A percentile compares a stretch with the other conserved stretches of the same genome.
These are phyloP conservation scores for Neelides sp. DNA, from an alignment of 1,140 invertebrate genomes.

Conservation along the genomic window DNA sequence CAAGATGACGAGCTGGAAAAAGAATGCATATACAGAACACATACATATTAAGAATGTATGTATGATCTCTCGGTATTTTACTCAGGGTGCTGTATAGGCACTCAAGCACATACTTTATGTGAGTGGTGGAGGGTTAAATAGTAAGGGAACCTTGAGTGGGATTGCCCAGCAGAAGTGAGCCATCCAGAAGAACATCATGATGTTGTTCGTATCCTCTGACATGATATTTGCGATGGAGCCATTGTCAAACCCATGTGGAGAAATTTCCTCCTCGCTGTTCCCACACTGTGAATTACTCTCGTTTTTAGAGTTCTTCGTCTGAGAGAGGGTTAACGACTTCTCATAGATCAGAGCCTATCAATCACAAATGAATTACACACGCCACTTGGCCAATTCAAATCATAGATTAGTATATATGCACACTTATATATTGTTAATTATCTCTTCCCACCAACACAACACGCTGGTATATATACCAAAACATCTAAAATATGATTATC, in stretches of 20 bases:
- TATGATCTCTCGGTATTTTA: too few species aligned
- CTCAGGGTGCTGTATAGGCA: too few species aligned
- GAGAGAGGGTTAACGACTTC: constrained; percentile 36
- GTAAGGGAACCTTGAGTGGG: constrained; percentile 55
- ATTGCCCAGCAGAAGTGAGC: constrained; percentile 75
- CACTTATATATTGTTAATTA: too few species aligned
- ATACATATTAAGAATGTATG: too few species aligned
- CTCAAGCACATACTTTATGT: too few species aligned
- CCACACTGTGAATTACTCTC: neutral
- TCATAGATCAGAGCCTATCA: constrained; percentile 53
- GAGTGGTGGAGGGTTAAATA: constrained; percentile 3
- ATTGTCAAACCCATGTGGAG: constrained; percentile 41
- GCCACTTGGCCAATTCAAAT: too few species aligned
- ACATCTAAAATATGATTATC: too few species aligned
- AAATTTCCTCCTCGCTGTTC: constrained; percentile 10
- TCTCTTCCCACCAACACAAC: too few species aligned
- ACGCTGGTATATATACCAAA: too few species aligned
- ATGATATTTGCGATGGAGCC: constrained; percentile 66
- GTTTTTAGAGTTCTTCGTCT: constrained; percentile 14
- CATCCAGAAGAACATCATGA: constrained; percentile 72
- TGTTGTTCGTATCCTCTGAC: constrained; percentile 64
- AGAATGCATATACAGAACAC: neutral
- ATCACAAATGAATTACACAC: constrained; percentile 22
- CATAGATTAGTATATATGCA: too few species aligned
- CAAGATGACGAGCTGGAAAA: constrained; percentile 52